phyloP scores from a whole-genome alignment of 2,113 vertebrate species.

The Pimephales promelas region DNA sequence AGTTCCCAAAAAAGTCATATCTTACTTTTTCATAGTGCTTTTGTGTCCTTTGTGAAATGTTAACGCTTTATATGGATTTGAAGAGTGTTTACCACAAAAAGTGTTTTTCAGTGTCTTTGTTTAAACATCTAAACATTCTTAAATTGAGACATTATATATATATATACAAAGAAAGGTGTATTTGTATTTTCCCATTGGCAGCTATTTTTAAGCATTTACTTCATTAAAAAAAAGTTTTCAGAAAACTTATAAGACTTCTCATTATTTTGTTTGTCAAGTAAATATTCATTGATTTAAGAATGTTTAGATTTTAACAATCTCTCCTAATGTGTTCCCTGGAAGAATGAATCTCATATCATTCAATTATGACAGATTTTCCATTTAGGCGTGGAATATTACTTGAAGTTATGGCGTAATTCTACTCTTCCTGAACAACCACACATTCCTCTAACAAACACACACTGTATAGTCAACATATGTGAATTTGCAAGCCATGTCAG shows the following conservation, averaged over 20 bases:
- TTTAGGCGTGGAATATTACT: background rate
- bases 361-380: background rate
- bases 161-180: too few species aligned
- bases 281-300: background rate
- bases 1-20: too few species aligned
- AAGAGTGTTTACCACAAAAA: background rate
- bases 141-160: too few species aligned
- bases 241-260: background rate
- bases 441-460: constrained; percentile 38
- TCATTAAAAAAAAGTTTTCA: background rate
- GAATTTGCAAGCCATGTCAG: constrained; percentile 37
- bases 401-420: constrained; percentile 26
- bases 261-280: background rate
- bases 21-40: background rate
- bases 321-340: background rate
- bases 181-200: background rate
- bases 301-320: background rate
- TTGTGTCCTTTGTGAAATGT: background rate
- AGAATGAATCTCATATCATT: background rate
- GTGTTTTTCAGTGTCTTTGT: background rate
- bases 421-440: constrained; percentile 35
- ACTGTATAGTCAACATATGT: constrained; percentile 38
- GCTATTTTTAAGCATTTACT: background rate
- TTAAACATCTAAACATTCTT: too few species aligned
- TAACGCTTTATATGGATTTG: background rate